phyloP scores from a whole-genome alignment of 1,140 invertebrate species.

The Orchesella cincta region DNA sequence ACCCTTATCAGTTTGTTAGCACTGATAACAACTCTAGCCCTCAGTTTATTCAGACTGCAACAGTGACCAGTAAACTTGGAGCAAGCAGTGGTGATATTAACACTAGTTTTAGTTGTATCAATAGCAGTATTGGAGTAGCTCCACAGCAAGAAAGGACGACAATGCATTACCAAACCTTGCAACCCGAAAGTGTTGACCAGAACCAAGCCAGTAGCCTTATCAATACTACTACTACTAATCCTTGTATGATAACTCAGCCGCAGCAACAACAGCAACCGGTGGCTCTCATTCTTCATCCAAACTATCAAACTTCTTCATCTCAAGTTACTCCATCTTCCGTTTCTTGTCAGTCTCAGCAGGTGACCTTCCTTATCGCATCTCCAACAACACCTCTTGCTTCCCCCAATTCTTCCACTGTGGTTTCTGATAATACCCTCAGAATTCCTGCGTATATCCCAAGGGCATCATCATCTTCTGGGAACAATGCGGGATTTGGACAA shows the following conservation, averaged over 20 bases:
- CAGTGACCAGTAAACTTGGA: too few species aligned
- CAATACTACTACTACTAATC: background rate
- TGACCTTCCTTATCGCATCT: conserved; percentile 10
- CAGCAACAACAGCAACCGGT: conserved; percentile 11
- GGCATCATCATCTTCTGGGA: background rate
- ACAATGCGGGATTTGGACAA: background rate
- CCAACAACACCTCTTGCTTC: background rate
- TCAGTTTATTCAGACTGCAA: too few species aligned
- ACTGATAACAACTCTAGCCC: background rate
- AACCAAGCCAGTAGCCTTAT: background rate
- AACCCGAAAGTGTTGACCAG: too few species aligned
- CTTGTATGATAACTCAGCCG: background rate
- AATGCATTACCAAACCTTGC: too few species aligned
- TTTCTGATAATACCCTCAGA: too few species aligned
- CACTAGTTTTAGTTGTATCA: too few species aligned
- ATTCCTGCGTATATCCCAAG: conserved; percentile 14
- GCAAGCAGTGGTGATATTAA: too few species aligned
- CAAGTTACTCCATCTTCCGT: background rate
- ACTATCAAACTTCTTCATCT: too few species aligned
- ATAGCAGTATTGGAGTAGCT: too few species aligned
- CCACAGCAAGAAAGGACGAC: too few species aligned
- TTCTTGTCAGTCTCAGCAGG: background rate
- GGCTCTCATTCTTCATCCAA: conserved; percentile 2
- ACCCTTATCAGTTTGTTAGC: background rate
- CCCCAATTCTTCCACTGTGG: background rate